Evolutionary conservation across 2,113 vertebrate species (phyloP), one percentile per base, ranked within the genome.

Genomic region (Eleginops maclovinus): DNA sequence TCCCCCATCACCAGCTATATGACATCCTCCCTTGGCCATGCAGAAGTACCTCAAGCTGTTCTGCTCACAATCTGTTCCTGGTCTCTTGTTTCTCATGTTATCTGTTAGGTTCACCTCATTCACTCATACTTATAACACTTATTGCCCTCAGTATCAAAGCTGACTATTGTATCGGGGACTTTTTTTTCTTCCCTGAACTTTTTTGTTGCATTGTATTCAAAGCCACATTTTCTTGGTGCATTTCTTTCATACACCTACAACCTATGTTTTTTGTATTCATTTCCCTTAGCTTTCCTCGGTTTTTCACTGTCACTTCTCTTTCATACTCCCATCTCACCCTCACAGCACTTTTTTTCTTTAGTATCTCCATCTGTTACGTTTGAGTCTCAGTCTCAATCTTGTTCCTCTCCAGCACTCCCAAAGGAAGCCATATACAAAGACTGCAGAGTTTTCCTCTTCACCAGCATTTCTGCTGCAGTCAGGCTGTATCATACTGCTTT

Each of bases 11-110:
- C 80, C 70, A 82, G 75, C 69, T 70, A 75, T 77, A 87, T 56
- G 77, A 86, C 90, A 88, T 85, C 89, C 85, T 90, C 75, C 78
- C 79, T 87, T 83, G 72, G 86, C 90, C 16, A n/a, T 65, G 64
- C 75, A 88, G 79, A 87, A 90, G 82, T 19, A 88, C 85, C 86
- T 89, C 91, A 92, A 90, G 89, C 90, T 90, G 90, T 87, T 88
- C 81, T 61, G 87, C 74, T 77, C 79, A 58, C 89, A 92, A 86
- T 88, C 91, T 92, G 90, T 84, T 88, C 84, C 73, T 50, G 79
- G 36, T 79, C 83, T 83, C 72, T 76, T 72, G 77, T 77, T 77
- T 74, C 81, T 83, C 65, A 11, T 72, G 78, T 78, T 87, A 75
- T 82, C 84, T 84, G n/a, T n/a, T n/a, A 69, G 44, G 22, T 76